Evolutionary conservation across 2,113 vertebrate species (phyloP).

Genomic region (Brevimyrus niger): DNA sequence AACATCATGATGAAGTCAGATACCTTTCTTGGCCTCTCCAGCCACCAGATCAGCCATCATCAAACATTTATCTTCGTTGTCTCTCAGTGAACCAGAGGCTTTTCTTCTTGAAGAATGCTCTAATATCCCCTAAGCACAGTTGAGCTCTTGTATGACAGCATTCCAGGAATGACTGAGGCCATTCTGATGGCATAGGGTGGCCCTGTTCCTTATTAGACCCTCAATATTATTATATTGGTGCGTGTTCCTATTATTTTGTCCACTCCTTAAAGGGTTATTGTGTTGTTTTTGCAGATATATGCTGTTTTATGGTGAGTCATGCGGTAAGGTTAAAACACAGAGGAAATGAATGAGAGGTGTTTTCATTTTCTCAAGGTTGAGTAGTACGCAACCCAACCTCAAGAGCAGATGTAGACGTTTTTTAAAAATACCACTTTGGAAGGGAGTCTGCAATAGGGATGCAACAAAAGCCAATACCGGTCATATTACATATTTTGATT

Average conservation of each 20-base stretch:
- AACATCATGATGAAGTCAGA: neutral
- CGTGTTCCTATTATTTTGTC: neutral
- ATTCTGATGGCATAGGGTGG: neutral
- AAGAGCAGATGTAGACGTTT: neutral
- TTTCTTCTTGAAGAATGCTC: neutral
- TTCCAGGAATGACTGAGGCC: neutral
- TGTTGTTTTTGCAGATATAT: neutral
- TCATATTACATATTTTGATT: neutral
- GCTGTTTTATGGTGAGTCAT: constrained; percentile 2
- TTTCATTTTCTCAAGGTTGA: neutral
- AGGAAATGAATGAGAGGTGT: neutral
- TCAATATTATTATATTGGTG: neutral
- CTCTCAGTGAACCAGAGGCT: neutral
- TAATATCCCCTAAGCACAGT: neutral
- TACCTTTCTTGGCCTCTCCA: neutral
- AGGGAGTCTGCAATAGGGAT: neutral
- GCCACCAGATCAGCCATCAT: neutral
- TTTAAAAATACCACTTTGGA: neutral
- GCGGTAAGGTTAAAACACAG: neutral
- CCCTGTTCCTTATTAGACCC: neutral
- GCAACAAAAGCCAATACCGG: neutral
- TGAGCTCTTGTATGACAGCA: neutral
- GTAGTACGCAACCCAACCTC: neutral
- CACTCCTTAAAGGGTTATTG: neutral
- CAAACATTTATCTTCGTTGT: neutral